Conservation (phyloP, 2,797 vertebrate genomes). For the Pangasius sanitwongsei region DNA sequence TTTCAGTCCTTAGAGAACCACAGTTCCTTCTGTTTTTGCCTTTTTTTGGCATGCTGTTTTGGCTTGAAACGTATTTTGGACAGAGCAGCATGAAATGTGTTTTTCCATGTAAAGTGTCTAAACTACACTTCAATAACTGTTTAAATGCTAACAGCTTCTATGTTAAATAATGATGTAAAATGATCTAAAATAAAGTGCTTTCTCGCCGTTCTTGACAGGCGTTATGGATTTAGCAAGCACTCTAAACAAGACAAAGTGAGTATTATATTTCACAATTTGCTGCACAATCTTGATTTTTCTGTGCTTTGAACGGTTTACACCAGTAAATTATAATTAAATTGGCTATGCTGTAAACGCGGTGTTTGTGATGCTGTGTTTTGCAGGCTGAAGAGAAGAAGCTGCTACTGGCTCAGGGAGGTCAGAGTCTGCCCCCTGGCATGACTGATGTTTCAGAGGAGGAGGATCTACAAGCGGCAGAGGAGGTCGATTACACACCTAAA, state of each 20-base stretch:
- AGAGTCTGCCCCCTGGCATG: conserved; percentile 71
- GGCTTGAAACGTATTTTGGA: background rate
- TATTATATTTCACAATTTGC: background rate
- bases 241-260: conserved; percentile 85
- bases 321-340: background rate
- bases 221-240: conserved; percentile 88
- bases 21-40: too few species aligned
- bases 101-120: background rate
- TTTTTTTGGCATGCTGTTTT: background rate
- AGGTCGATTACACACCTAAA: conserved; percentile 71
- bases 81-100: conserved; percentile 2
- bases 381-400: conserved; percentile 84
- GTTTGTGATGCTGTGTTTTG: background rate
- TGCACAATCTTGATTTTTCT: background rate
- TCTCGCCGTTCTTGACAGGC: conserved; percentile 68
- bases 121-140: background rate
- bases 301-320: background rate
- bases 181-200: conserved; percentile 13
- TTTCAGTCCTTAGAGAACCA: background rate
- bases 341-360: background rate
- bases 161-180: background rate
- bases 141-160: background rate
- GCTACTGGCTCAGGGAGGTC: conserved; percentile 62
- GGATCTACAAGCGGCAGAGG: conserved; percentile 87
- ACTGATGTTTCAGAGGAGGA: conserved; percentile 82